Percentiles rank a stretch among this genome's conserved stretches.
Evolutionary conservation across 2,888 invertebrate species (phyloP).

Genomic region (Mythimna albipuncta): DNA sequence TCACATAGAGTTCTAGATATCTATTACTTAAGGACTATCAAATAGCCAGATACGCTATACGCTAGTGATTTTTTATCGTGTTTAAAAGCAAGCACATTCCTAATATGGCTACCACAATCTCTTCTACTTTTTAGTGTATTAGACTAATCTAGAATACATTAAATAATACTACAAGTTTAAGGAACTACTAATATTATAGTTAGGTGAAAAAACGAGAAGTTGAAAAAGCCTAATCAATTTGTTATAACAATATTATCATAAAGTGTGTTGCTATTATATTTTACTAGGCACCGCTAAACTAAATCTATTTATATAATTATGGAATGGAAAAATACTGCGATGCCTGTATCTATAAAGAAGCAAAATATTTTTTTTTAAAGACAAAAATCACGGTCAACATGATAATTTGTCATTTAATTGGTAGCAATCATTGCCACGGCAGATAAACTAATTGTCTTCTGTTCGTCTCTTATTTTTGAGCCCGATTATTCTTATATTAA

Average conservation of each 20-base stretch:
- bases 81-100: neutral
- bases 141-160: conserved; percentile 24
- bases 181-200: conserved; percentile 43
- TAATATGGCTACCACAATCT: neutral
- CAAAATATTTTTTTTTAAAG: neutral
- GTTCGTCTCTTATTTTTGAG: too few relatives aligned
- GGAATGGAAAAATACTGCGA: conserved; percentile 48
- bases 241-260: conserved; percentile 1
- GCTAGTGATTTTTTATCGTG: neutral
- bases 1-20: neutral
- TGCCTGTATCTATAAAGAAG: conserved; percentile 33
- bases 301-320: conserved; percentile 35
- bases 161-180: conserved; percentile 44
- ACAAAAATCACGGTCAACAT: conserved; percentile 19
- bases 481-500: neutral
- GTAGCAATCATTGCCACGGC: neutral
- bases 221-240: conserved; percentile 22
- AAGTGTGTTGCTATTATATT: conserved; percentile 47
- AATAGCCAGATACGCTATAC: neutral
- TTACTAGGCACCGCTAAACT: conserved; percentile 48
- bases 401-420: neutral
- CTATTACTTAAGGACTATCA: neutral
- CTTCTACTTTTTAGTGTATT: neutral
- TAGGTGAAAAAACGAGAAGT: neutral
- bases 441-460: too few relatives aligned